A percentile compares a stretch with the other conserved stretches of the same genome.
Conservation (phyloP, 2,888 invertebrate species). For the Apamea crenata region DNA sequence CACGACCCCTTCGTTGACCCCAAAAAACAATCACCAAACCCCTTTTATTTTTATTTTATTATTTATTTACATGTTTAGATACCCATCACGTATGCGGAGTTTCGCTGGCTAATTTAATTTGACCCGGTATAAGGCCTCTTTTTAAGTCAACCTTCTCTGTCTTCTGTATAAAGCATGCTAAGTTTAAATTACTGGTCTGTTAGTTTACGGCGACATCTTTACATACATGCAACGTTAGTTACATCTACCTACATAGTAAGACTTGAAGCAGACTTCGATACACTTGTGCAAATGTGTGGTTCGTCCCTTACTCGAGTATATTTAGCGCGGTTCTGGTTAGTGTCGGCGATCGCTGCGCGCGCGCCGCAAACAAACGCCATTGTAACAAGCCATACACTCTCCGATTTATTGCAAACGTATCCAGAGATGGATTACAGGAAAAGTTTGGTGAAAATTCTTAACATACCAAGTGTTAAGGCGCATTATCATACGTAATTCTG, state of each 20-base stretch:
- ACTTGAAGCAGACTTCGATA: constrained; percentile 1
- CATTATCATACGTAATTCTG: neutral
- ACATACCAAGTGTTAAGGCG: neutral
- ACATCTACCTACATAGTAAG: constrained; percentile 3
- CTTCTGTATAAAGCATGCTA: neutral
- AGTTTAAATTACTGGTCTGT: neutral
- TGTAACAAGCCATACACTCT: constrained; percentile 54
- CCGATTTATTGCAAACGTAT: constrained; percentile 55
- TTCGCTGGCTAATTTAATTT: too few relatives aligned
- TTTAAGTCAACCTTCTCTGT: neutral
- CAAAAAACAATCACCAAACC: too few relatives aligned
- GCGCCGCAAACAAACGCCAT: constrained; percentile 59
- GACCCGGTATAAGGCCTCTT: too few relatives aligned
- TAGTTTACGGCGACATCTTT: neutral
- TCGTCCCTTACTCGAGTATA: constrained; percentile 57
- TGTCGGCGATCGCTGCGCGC: constrained; percentile 47
- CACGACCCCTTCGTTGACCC: too few relatives aligned
- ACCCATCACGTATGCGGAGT: too few relatives aligned
- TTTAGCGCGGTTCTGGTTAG: constrained; percentile 62
- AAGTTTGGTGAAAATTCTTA: constrained; percentile 13
- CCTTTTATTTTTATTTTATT: too few relatives aligned
- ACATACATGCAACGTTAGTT: neutral
- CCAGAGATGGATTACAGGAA: constrained; percentile 30
- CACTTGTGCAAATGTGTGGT: constrained; percentile 5
- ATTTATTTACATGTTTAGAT: too few relatives aligned